Percentiles rank a stretch among this genome's conserved stretches.
Evolutionary conservation across 2,888 invertebrate genomes (phyloP).

Genomic region (Malthinus seriepunctatus): DNA sequence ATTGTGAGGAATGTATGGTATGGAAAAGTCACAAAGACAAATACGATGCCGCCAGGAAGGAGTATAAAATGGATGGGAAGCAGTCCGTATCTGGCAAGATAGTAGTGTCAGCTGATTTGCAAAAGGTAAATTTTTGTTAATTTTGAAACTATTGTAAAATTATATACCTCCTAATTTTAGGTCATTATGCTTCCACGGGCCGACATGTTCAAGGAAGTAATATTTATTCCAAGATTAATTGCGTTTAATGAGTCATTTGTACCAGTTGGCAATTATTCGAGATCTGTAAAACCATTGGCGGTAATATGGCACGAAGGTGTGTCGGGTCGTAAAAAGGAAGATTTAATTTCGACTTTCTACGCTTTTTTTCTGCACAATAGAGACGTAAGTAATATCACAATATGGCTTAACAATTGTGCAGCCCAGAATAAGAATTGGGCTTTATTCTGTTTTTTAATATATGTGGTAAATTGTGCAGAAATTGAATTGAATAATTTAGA

Average conservation of each 20-base stretch:
- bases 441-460: slow-evolving; percentile 1
- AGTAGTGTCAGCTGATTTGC: background rate
- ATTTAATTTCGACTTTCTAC: background rate
- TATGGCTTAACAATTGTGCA: slow-evolving; percentile 2
- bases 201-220: background rate
- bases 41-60: background rate
- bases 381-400: background rate
- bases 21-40: slow-evolving; percentile 1
- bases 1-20: background rate
- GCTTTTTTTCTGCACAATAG: background rate
- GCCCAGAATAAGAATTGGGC: slow-evolving; percentile 1
- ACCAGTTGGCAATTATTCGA: background rate
- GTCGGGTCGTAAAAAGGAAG: background rate
- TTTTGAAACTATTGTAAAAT: too few relatives aligned
- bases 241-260: background rate
- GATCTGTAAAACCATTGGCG: background rate
- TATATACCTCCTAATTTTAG: background rate
- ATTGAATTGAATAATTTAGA: background rate
- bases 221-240: background rate
- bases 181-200: background rate
- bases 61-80: background rate
- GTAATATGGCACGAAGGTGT: background rate
- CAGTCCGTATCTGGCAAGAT: background rate
- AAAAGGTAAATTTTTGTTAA: background rate
- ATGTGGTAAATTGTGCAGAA: background rate